Conservation (phyloP, 53 echinoderm and acorn worm species). For the Arbacia lixula region DNA sequence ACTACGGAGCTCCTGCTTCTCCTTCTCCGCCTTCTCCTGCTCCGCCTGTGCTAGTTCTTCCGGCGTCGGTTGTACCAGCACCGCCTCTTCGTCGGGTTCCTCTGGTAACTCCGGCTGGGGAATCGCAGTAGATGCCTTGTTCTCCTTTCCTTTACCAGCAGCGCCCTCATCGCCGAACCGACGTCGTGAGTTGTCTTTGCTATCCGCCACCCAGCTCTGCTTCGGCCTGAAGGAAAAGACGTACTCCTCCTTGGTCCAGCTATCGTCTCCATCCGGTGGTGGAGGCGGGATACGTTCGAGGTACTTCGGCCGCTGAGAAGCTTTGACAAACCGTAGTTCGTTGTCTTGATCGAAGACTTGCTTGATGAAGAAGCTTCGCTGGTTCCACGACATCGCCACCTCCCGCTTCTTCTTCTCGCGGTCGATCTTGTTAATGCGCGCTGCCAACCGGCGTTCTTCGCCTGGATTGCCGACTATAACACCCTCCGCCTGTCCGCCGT, state of each 20-base stretch:
- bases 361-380: slow-evolving; percentile 87
- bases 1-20: not conserved
- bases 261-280: slow-evolving; percentile 27
- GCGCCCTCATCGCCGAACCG: not conserved
- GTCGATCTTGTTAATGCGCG: slow-evolving; percentile 64
- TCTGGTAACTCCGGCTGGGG: not conserved
- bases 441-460: slow-evolving; percentile 72
- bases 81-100: not conserved
- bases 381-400: slow-evolving; percentile 73
- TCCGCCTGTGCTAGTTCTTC: not conserved
- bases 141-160: not conserved
- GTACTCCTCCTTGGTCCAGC: slow-evolving; percentile 42
- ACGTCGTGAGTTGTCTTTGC: not conserved
- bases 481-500: no score
- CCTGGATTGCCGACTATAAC: slow-evolving; percentile 64
- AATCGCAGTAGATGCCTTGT: not conserved
- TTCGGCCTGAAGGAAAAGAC: slow-evolving; percentile 37
- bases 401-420: slow-evolving; percentile 72
- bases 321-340: slow-evolving; percentile 87
- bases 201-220: not conserved
- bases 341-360: slow-evolving; percentile 91
- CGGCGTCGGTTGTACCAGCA: not conserved
- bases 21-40: not conserved
- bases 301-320: slow-evolving; percentile 75
- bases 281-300: slow-evolving; percentile 8